phyloP scores from a whole-genome alignment of 2,888 invertebrate genomes.

The Phrixothrix hirtus region DNA sequence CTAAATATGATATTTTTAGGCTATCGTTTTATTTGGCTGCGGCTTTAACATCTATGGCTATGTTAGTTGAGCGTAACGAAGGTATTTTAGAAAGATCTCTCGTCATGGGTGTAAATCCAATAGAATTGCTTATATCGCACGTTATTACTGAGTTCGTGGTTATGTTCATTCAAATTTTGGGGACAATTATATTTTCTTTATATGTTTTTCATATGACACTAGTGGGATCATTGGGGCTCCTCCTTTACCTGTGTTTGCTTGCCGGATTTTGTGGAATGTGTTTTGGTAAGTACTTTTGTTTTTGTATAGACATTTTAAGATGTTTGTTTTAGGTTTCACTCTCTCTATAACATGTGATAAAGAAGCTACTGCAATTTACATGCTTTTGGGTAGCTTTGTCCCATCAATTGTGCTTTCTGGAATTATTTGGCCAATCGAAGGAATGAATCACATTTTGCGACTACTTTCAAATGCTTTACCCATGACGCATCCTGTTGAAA shows the following conservation, averaged over 20 bases:
- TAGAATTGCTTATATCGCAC: slow-evolving; percentile 86
- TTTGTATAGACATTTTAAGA: neutral
- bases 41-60: slow-evolving; percentile 87
- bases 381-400: slow-evolving; percentile 82
- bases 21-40: slow-evolving; percentile 93
- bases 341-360: slow-evolving; percentile 79
- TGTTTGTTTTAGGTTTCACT: slow-evolving; percentile 68
- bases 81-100: slow-evolving; percentile 87
- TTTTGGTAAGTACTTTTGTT: slow-evolving; percentile 66
- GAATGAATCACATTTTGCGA: slow-evolving; percentile 74
- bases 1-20: slow-evolving; percentile 60
- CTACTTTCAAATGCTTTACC: slow-evolving; percentile 84
- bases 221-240: slow-evolving; percentile 74
- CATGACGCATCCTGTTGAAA: slow-evolving; percentile 86
- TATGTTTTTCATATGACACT: slow-evolving; percentile 77
- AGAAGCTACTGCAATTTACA: slow-evolving; percentile 81
- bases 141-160: slow-evolving; percentile 86
- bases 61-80: slow-evolving; percentile 86
- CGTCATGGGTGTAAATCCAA: slow-evolving; percentile 79
- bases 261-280: slow-evolving; percentile 93
- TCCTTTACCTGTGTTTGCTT: slow-evolving; percentile 72
- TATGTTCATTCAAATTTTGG: slow-evolving; percentile 83
- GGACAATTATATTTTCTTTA: slow-evolving; percentile 75
- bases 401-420: slow-evolving; percentile 86
- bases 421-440: slow-evolving; percentile 94